phyloP scores from a whole-genome alignment of 2,113 vertebrate species.

The Pituophis catenifer region DNA sequence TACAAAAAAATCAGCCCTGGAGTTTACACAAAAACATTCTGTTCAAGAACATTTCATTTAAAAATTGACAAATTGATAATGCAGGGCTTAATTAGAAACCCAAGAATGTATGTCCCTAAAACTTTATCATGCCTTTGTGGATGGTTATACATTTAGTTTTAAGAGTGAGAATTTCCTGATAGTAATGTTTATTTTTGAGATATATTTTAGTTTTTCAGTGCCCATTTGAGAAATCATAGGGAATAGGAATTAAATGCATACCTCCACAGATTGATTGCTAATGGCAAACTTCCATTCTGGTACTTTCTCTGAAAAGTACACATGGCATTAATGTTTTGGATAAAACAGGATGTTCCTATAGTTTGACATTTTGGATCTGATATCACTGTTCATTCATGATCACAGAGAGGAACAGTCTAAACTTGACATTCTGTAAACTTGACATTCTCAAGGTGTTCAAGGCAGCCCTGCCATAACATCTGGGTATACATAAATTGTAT shows the following conservation, averaged over 20 bases:
- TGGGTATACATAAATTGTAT: not conserved
- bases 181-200: not conserved
- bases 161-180: not conserved
- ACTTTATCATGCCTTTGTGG: not conserved
- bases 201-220: not conserved
- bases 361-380: not conserved
- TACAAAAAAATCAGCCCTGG: not conserved
- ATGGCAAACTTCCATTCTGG: not conserved
- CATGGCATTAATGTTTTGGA: not conserved
- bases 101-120: not conserved
- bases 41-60: not conserved
- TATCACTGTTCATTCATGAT: not conserved
- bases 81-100: not conserved
- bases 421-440: too few relatives aligned
- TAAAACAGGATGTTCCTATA: not conserved
- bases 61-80: not conserved
- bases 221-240: not conserved
- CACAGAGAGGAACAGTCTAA: not conserved
- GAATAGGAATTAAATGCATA: not conserved
- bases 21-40: not conserved
- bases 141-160: not conserved
- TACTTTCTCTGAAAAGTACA: not conserved
- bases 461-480: not conserved
- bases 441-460: not conserved
- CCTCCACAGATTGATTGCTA: rapidly evolving